Evolutionary conservation across 2,113 vertebrate genomes (phyloP).

Genomic region (Corythaixoides concolor): DNA sequence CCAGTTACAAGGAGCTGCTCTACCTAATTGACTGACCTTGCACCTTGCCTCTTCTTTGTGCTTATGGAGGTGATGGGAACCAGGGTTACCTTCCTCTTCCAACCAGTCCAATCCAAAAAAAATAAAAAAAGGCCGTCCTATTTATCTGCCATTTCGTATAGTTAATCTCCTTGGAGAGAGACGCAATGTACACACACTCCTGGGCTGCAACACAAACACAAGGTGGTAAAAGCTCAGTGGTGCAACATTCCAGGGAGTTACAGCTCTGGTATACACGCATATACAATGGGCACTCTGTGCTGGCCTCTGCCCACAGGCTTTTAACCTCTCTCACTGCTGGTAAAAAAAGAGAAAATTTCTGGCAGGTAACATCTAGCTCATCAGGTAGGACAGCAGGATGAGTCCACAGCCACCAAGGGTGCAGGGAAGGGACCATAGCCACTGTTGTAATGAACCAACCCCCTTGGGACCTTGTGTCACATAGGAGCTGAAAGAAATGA

Average conservation of each 20-base stretch:
- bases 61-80: neutral
- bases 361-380: neutral
- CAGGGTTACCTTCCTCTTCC: neutral
- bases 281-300: constrained; percentile 71
- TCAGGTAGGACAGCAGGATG: neutral
- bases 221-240: constrained; percentile 52
- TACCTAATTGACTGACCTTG: neutral
- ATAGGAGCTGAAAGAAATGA: neutral
- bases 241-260: constrained; percentile 71
- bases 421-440: neutral
- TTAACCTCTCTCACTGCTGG: constrained; percentile 41
- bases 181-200: neutral
- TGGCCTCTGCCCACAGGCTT: constrained; percentile 13
- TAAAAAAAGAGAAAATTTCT: neutral
- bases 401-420: accelerated
- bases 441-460: accelerated
- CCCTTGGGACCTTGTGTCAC: accelerated
- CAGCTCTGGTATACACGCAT: constrained; percentile 54
- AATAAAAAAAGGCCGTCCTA: neutral
- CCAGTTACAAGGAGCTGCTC: neutral
- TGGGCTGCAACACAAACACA: constrained; percentile 38
- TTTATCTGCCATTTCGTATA: constrained; percentile 2
- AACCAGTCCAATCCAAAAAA: neutral
- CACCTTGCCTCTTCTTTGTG: neutral
- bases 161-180: constrained; percentile 30